Evolutionary conservation across 2,888 invertebrate species (phyloP).

Genomic region (Drosophila paracracens): DNA sequence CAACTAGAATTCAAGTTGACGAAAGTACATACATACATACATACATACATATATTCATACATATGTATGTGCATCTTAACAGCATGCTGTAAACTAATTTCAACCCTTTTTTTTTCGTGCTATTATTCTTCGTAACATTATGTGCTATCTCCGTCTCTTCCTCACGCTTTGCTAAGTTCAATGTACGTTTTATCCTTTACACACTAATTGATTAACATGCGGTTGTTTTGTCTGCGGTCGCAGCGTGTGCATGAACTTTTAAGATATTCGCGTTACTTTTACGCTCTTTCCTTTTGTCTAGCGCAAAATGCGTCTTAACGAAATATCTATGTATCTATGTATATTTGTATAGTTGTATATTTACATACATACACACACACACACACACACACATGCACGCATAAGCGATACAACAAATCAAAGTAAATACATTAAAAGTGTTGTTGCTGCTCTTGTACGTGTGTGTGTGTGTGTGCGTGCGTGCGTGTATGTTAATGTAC

Average conservation of each 20-base stretch:
- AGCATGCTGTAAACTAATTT: slow-evolving; percentile 13
- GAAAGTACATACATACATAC: slow-evolving; percentile 4
- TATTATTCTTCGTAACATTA: not conserved
- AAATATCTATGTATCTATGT: slow-evolving; percentile 27
- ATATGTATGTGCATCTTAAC: slow-evolving; percentile 16
- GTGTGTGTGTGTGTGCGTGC: slow-evolving; percentile 9
- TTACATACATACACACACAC: not conserved
- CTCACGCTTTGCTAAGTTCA: slow-evolving; percentile 48
- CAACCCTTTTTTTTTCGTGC: not conserved
- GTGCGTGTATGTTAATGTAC: slow-evolving; percentile 58
- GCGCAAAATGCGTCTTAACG: slow-evolving; percentile 71
- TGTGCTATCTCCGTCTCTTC: not conserved
- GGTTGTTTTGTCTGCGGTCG: slow-evolving; percentile 22
- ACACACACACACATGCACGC: not conserved
- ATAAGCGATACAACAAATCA: slow-evolving; percentile 13
- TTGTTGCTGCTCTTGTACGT: not conserved
- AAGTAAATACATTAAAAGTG: slow-evolving; percentile 13
- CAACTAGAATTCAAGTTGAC: not conserved
- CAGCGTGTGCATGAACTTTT: slow-evolving; percentile 75
- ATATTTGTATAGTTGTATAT: slow-evolving; percentile 16
- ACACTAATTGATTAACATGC: slow-evolving; percentile 63
- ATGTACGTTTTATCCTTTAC: slow-evolving; percentile 73
- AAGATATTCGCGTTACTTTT: slow-evolving; percentile 62
- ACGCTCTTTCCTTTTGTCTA: slow-evolving; percentile 56
- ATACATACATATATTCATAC: not conserved